Conservation (phyloP, 2,797 vertebrate genomes). For the Periophthalmus magnuspinnatus region DNA sequence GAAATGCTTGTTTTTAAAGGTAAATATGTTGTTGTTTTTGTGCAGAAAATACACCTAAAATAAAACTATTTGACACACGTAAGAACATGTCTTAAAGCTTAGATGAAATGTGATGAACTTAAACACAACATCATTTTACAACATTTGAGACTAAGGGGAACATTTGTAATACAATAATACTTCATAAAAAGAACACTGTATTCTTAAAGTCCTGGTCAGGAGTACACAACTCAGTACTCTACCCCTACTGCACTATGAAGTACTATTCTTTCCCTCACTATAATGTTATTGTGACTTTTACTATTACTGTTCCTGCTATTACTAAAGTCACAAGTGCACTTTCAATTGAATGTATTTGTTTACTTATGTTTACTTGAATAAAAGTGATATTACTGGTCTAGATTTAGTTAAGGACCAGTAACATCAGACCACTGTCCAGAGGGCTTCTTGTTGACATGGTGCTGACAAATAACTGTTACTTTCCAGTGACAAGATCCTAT, state of each 20-base stretch:
- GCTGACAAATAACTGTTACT: conserved; percentile 77
- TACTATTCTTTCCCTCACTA: not conserved
- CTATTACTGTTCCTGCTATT: not conserved
- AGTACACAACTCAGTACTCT: no score
- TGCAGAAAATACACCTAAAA: not conserved
- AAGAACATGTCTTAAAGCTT: not conserved
- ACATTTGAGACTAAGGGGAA: no score
- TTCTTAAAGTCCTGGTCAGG: no score
- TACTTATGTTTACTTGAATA: not conserved
- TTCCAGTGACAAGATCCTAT: conserved; percentile 75
- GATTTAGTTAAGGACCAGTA: not conserved
- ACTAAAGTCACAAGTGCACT: not conserved
- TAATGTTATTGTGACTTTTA: not conserved
- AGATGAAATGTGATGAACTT: not conserved
- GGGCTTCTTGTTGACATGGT: conserved; percentile 59
- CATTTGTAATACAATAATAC: no score
- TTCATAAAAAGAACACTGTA: no score
- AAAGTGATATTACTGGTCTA: not conserved
- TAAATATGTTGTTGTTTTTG: not conserved
- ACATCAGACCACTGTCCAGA: not conserved
- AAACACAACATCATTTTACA: not conserved
- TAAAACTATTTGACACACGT: not conserved
- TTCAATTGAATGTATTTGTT: not conserved
- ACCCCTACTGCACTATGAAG: no score
- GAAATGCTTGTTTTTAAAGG: not conserved